Conservation (phyloP, 2,113 vertebrate genomes). For the Ctenodactylus gundi region DNA sequence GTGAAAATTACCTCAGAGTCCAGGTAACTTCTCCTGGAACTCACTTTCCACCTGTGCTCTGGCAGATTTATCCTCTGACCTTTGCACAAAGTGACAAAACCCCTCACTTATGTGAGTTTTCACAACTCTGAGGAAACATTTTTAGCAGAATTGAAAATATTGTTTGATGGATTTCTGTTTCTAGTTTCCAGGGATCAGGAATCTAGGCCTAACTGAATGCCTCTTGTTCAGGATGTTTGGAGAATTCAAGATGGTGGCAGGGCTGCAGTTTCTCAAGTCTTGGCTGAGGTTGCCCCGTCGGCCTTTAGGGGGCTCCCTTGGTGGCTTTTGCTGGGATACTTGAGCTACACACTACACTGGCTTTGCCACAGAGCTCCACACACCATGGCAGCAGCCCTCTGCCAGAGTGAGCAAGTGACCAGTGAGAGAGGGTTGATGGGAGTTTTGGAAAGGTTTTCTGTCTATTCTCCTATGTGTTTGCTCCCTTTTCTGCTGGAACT, state of each 20-base stretch:
- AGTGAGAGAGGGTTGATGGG: neutral
- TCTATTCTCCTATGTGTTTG: neutral
- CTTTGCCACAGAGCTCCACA: neutral
- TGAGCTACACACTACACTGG: neutral
- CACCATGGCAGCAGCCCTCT: neutral
- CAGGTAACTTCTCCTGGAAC: neutral
- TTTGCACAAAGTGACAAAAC: neutral
- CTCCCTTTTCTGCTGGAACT: neutral
- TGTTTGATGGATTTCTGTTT: neutral
- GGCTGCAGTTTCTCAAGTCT: neutral
- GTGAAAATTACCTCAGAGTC: neutral
- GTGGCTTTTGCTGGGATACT: neutral
- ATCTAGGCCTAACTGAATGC: neutral
- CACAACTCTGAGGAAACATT: neutral
- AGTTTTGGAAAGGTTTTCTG: neutral
- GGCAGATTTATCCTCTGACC: neutral
- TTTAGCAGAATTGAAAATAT: neutral
- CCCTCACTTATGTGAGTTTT: neutral
- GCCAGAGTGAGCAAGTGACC: neutral
- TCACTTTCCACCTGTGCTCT: neutral
- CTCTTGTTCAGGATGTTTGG: neutral
- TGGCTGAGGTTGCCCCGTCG: neutral
- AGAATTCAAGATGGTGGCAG: neutral
- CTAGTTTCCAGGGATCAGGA: neutral
- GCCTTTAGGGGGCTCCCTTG: neutral